Base-by-base conservation (phyloP, 2,797 vertebrate genomes). In the Molossus alvarezi region DNA sequence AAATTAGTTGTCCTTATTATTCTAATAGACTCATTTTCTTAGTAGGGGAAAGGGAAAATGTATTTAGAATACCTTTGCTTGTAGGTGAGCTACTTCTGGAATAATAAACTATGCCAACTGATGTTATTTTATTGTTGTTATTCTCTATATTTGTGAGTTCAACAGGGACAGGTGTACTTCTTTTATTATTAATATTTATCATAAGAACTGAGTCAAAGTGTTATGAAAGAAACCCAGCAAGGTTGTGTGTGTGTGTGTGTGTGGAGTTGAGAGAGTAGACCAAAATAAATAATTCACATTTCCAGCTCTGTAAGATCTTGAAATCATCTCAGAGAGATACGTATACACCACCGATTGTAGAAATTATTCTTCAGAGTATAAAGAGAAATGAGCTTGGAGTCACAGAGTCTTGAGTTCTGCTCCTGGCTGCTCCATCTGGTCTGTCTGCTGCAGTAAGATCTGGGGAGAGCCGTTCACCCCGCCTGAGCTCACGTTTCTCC, bases 321-420 rank as follows among this genome's bases (percentile, higher is more conserved):
- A 9, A 48, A 0, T 79, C 53, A 84, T 80, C 9, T 81, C 48
- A 81, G 21, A 20, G 48, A 80, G 48, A 58, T 41, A 48, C 4
- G 4, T 51, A 18, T 65, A 67, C 71, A 69, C 12, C 71, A 57
- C 53, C 37, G 85, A 33, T 29, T 53, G 4, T 23, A 64, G 55
- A 83, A 80, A 51, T 80, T 76, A 48, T 76, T 88, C 79, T 93
- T 60, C 23, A 85, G 71, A 72, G 25, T 48, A 65, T 75, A 64
- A 29, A 83, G 73, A 85, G 85, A 72, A 71, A 21, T 62, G 65
- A 93, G 33, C 37, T 71, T 95, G 55, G 48, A 64, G 48, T 77
- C 23, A 55, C 25, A 85, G 57, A 60, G 33, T 33, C 20, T 62
- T 85, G 55, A 23, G 41, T 83, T 91, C 41, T 45, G 55, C 27